Evolutionary conservation across 2,113 vertebrate genomes (phyloP), one percentile per base, ranked within the genome.

Genomic region (Ursus arctos): DNA sequence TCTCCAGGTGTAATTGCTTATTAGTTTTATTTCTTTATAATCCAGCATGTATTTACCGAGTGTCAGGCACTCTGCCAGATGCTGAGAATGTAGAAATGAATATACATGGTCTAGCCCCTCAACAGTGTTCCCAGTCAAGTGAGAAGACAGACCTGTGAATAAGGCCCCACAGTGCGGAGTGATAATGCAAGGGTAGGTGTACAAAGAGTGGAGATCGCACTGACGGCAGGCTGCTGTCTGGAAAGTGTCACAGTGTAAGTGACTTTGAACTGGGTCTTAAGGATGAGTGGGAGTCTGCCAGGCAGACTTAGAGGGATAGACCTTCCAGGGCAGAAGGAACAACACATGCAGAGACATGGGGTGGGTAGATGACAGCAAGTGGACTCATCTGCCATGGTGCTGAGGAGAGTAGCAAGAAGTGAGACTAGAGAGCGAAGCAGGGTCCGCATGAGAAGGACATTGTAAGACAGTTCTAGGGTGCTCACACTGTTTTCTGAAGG

Each of bases 11-110:
- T 92, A 94, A 93, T 96, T 91, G 80, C 83, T 84, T 95, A 81
- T 88, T 96, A 84, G 40, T 94, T 96, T 84, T 77, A 86, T 82
- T 94, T 96, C 89, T 94, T 93, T 98, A n/a, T 92, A 94, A 84
- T 77, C 92, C 61, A 90, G 28, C 55, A 47, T 95, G 55, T 47
- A 77, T 86, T 96, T 96, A 86, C 81, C 69, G 49, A 63, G 55
- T 95, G 36, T 89, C 4, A 40, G 92, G 86, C 82, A 96, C 74
- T 87, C n/a, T 80, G 83, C 96, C 90, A 97, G 79, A 71, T 93
- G 33, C 69, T 95, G 36, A 22, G 71, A 92, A 92, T 97, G 95
- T 83, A 31, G 91, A 96, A 90, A 95, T 93, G 67, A 87, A 76
- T 93, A 80, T 86, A 74, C 51, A 33, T 95, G 57, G 16, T 95